Evolutionary conservation across 2,797 vertebrate genomes (phyloP).

Genomic region (Tamandua tetradactyla): DNA sequence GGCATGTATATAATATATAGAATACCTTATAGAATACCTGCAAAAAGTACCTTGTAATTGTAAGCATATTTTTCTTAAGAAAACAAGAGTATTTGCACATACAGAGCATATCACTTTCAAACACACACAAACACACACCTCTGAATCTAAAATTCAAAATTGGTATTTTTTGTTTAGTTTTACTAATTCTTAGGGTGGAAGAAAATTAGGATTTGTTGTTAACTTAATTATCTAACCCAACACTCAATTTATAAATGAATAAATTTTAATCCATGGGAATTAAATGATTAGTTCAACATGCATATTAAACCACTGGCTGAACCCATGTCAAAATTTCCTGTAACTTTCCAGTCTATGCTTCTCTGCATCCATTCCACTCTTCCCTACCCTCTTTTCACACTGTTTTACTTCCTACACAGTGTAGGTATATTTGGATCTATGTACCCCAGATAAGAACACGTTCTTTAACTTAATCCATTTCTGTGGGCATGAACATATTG

Average conservation of each 20-base stretch:
- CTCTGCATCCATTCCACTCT: not conserved
- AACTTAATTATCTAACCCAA: no score
- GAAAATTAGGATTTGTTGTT: not conserved
- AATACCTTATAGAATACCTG: constrained; percentile 8
- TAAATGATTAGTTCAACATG: not conserved
- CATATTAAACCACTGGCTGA: not conserved
- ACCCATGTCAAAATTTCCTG: not conserved
- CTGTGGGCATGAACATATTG: no score
- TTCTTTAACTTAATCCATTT: no score
- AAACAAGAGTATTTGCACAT: not conserved
- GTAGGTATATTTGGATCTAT: not conserved
- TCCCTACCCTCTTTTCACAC: not conserved
- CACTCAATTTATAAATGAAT: no score
- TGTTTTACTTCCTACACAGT: not conserved
- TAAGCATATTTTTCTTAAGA: constrained; percentile 36
- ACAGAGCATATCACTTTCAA: not conserved
- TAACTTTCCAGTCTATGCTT: not conserved
- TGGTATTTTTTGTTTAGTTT: not conserved
- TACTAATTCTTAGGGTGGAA: not conserved
- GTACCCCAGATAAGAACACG: no score
- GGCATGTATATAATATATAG: no score
- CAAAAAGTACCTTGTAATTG: not conserved
- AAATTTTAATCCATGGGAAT: not conserved
- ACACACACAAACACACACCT: not conserved
- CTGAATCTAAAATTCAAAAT: not conserved